A percentile compares a stretch with the other conserved stretches of the same genome.
phyloP scores from a whole-genome alignment of 2,888 invertebrate species.

The Idaea dimidiata region DNA sequence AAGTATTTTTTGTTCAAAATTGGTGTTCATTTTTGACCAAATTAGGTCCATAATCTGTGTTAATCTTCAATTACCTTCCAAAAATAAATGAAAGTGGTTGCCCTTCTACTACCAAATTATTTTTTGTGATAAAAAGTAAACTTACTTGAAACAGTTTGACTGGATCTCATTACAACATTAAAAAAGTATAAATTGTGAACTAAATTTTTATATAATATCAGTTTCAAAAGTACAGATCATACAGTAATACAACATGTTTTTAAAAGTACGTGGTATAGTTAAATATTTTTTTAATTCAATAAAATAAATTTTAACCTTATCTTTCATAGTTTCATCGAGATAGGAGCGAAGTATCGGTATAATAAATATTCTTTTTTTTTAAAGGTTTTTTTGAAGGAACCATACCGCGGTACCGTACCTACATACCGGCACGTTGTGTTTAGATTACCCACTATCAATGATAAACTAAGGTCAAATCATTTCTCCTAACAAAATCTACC shows the following conservation, averaged over 20 bases:
- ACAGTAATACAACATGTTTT: conserved; percentile 29
- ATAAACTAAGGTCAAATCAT: conserved; percentile 6
- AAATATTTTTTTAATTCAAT: neutral
- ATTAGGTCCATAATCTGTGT: neutral
- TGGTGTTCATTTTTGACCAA: too few species aligned
- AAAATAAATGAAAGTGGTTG: conserved; percentile 36
- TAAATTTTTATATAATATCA: conserved; percentile 31
- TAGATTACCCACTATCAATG: too few species aligned
- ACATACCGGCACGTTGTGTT: too few species aligned
- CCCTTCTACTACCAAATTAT: conserved; percentile 34
- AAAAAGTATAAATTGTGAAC: conserved; percentile 37
- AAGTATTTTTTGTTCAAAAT: too few species aligned
- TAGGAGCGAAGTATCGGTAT: too few species aligned
- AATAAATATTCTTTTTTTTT: too few species aligned
- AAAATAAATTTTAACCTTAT: neutral
- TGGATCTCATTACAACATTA: conserved; percentile 20
- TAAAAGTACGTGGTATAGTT: conserved; percentile 29
- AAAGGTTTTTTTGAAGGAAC: too few species aligned
- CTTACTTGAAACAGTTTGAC: conserved; percentile 20
- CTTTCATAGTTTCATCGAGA: too few species aligned
- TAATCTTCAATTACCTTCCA: conserved; percentile 26
- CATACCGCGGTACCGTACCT: too few species aligned
- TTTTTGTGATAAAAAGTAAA: conserved; percentile 31
- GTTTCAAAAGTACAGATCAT: conserved; percentile 24
- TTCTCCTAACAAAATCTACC: conserved; percentile 1